Evolutionary conservation across 2,888 invertebrate species (phyloP), one percentile per base, ranked within the genome.

Genomic region (Ariolimax columbianus): DNA sequence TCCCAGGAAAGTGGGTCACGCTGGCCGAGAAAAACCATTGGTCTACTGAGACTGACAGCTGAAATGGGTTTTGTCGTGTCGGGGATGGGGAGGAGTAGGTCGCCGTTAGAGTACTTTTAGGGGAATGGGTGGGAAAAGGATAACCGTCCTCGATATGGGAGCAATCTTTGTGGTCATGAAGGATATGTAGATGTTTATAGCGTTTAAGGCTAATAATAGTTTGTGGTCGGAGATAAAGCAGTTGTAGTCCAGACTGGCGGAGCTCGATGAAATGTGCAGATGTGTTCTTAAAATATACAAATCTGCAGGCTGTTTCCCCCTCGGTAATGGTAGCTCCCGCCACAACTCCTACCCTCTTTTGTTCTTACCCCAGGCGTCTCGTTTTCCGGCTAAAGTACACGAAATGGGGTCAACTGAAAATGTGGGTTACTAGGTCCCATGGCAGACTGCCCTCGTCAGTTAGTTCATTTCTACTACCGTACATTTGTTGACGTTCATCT

Each of bases 341-440:
- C 38, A 26, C 36, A 3, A 6, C 26, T 36, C 19, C 47, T 26
- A 38, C 63, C 63, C 40, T n/a, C 59, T 36, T 63, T 43, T 38
- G 78, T 77, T 77, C 77, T 77, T 55, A 77, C 55, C 77, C 47
- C 73, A 0, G 47, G 43, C 47, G 43, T 73, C 47, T 73, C 73
- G 73, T 47, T n/a, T n/a, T 73, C 73, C 78, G 14, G 78, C 30
- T 40, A 59, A 78, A 59, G 40, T 83, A 38, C 73, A 51, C 55
- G 82, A 40, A 82, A 82, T 82, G 43, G 59, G 82, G 82, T 82
- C 82, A 82, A 38, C 55, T 72, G 23, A 38, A 68, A 51, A 82
- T 72, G 72, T 82, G 33, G 82, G 82, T 82, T 82, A 82, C 82
- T 82, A 38, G 82, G 82, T 82, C 82, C n/a, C 38, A 73, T 82